A percentile compares a stretch with the other conserved stretches of the same genome.
These are phyloP conservation scores for Cryptoblepharus egeriae DNA, from an alignment of 2,797 vertebrate genomes.

Conservation along the genomic window DNA sequence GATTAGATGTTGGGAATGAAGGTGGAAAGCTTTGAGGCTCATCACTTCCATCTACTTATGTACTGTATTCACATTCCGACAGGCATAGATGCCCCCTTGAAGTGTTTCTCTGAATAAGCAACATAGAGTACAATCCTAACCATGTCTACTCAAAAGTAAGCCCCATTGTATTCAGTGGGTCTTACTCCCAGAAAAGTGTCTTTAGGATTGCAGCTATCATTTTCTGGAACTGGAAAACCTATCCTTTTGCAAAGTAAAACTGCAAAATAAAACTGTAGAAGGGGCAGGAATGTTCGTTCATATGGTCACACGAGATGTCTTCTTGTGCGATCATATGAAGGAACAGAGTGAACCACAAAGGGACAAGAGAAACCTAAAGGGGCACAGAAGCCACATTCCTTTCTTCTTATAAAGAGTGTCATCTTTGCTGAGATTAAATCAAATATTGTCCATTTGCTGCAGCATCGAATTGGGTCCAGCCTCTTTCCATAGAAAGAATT, in stretches of 20 bases:
- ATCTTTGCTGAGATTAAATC: not conserved
- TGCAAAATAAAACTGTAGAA: not conserved
- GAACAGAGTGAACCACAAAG: not conserved
- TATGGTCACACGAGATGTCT: too few relatives aligned
- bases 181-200: too few relatives aligned
- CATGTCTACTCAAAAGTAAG: too few relatives aligned
- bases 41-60: not conserved
- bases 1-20: too few relatives aligned
- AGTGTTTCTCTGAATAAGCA: not conserved
- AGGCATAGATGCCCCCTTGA: not conserved
- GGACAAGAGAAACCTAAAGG: too few relatives aligned
- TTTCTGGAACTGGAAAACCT: not conserved
- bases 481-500: constrained; percentile 27
- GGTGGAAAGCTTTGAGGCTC: too few relatives aligned
- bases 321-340: not conserved
- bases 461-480: not conserved
- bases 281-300: not conserved
- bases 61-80: too few relatives aligned
- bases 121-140: too few relatives aligned
- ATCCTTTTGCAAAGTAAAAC: not conserved
- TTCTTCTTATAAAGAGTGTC: not conserved
- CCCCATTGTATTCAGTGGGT: too few relatives aligned
- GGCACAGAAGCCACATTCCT: too few relatives aligned
- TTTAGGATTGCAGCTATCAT: too few relatives aligned
- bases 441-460: constrained; percentile 10